Evolutionary conservation across 1,140 invertebrate species (phyloP).

Genomic region (Trichomalopsis sarcophagae): DNA sequence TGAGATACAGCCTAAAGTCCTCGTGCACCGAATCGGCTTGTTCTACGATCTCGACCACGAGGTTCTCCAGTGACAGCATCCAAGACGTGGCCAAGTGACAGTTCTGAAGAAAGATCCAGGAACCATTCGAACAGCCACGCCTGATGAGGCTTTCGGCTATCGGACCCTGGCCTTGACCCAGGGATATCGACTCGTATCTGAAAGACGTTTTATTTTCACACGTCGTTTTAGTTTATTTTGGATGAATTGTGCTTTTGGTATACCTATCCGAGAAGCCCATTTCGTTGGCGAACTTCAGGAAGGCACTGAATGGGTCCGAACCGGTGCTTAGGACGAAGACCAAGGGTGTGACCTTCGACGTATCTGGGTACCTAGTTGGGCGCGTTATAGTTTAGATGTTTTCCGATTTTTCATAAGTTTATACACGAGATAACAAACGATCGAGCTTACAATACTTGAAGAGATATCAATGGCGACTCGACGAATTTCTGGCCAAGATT

Average conservation of each 20-base stretch:
- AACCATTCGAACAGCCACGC: conserved; percentile 80
- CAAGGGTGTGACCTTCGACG: conserved; percentile 83
- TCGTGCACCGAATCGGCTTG: conserved; percentile 78
- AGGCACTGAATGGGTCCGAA: conserved; percentile 90
- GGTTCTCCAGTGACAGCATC: conserved; percentile 86
- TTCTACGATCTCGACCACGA: conserved; percentile 82
- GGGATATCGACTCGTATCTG: conserved; percentile 85
- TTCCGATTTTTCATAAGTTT: neutral
- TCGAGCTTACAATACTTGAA: conserved; percentile 81
- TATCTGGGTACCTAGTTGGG: conserved; percentile 80
- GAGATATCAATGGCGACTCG: conserved; percentile 81
- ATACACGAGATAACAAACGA: too few relatives aligned
- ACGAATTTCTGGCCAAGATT: conserved; percentile 87
- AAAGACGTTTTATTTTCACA: neutral
- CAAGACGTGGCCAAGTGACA: conserved; percentile 94
- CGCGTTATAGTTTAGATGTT: neutral
- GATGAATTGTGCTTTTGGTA: neutral
- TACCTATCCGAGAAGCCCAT: conserved; percentile 82
- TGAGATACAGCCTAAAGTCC: conserved; percentile 89
- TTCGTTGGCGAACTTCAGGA: conserved; percentile 87
- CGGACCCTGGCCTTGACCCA: conserved; percentile 93
- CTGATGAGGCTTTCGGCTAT: conserved; percentile 88
- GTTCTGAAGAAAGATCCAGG: conserved; percentile 93
- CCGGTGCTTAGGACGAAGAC: conserved; percentile 94
- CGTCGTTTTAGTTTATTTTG: neutral